Evolutionary conservation across 2,888 invertebrate species (phyloP), one percentile per base, ranked within the genome.

Genomic region (Pherbina coryleti): DNA sequence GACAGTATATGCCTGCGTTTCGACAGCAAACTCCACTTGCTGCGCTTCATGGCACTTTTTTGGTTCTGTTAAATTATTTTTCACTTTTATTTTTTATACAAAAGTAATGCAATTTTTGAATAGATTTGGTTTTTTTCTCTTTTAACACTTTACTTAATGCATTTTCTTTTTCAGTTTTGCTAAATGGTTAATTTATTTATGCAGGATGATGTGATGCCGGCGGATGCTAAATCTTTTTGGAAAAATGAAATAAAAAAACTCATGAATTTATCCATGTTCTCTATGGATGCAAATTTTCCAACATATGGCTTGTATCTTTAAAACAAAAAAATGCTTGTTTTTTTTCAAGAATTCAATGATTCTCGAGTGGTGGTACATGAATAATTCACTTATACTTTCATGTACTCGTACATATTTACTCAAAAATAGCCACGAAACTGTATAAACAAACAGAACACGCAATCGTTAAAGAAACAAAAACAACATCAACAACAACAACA

Each of bases 21-120:
- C 60, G 79, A 79, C 83, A 81, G 82, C 70, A 78, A 80, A 79
- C 86, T 88, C 87, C 87, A 85, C 84, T 85, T 87, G 82, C 82
- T 85, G 83, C 85, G 85, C 83, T 84, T 87, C 44, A 77, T 77
- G 51, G 77, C 69, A 67, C 75, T 78, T 74, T 75, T 51, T 69
- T 25, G 44, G 34, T 67, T 44, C 44, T n/a, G 22, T 51, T 22
- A 49, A 25, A 19, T 28, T 51, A 44, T 0, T 37, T 19, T 44
- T 69, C 60, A 64, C 73, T 64, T 64, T 69, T 49, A 79, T 66
- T 78, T 70, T 49, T 60, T 64, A 31, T 28, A 17, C n/a, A 5
- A 28, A 62, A 62, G 17, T 62, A 28, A 11, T 60, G 60, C 5
- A 62, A 28, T 14, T n/a, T 31, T 64, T 64, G 8, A 31, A 64